Percentiles rank a stretch among this genome's conserved stretches.
Conservation (phyloP, 2,113 vertebrate species). For the Trogon melanurus region DNA sequence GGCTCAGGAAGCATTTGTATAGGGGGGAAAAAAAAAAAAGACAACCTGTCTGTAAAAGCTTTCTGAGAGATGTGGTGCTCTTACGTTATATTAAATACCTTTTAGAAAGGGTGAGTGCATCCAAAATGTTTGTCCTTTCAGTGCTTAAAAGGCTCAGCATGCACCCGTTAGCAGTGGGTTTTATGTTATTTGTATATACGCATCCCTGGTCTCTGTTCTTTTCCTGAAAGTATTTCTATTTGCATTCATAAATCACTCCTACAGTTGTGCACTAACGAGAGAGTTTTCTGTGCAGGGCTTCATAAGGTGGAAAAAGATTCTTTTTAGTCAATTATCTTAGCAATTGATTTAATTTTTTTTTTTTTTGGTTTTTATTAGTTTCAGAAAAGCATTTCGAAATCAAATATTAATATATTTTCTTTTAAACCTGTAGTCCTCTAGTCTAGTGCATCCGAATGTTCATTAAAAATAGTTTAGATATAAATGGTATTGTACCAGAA, state of each 20-base stretch:
- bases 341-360: background rate
- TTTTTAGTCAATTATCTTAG: background rate
- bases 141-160: conserved; percentile 2
- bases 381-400: conserved; percentile 54
- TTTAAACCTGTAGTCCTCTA: conserved; percentile 46
- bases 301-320: background rate
- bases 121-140: background rate
- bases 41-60: background rate
- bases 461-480: conserved; percentile 25
- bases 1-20: background rate
- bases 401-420: conserved; percentile 64
- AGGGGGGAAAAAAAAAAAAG: background rate
- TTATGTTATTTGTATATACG: background rate
- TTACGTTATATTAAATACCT: background rate
- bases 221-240: background rate
- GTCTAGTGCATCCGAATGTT: conserved; percentile 16
- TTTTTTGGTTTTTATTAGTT: background rate
- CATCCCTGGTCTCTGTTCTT: background rate
- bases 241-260: background rate
- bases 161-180: background rate
- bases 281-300: background rate
- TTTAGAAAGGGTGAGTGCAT: background rate
- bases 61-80: conserved; percentile 15
- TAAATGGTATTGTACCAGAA: conserved; percentile 28
- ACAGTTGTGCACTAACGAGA: background rate